Percentiles rank a stretch among this genome's conserved stretches.
Evolutionary conservation across 2,797 vertebrate genomes (phyloP).

Genomic region (Danio kyathit): DNA sequence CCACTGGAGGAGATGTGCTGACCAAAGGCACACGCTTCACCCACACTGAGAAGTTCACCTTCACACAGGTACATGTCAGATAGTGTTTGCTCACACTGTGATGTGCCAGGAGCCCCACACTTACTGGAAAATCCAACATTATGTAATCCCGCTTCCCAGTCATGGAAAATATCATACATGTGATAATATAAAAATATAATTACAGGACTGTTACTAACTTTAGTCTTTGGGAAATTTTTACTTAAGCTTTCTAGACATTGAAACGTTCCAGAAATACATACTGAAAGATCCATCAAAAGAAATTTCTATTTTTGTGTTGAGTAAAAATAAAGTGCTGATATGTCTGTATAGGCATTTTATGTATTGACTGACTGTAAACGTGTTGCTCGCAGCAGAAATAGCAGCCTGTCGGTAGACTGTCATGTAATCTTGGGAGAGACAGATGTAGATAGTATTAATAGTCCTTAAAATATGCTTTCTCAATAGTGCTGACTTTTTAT

Average conservation of each 20-base stretch:
- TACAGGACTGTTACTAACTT: background rate
- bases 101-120: slow-evolving; percentile 2
- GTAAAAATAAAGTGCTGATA: background rate
- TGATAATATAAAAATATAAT: background rate
- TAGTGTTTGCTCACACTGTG: slow-evolving; percentile 13
- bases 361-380: background rate
- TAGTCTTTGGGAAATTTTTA: background rate
- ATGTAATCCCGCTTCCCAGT: background rate
- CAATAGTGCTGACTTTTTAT: background rate
- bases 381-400: background rate
- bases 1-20: slow-evolving; percentile 67
- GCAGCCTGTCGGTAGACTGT: background rate
- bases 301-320: background rate
- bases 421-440: background rate
- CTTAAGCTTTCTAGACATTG: background rate
- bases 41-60: slow-evolving; percentile 90
- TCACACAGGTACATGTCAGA: slow-evolving; percentile 78
- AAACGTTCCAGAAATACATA: slow-evolving; percentile 5
- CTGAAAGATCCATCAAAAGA: slow-evolving; percentile 1
- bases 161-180: background rate
- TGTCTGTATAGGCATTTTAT: background rate
- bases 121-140: background rate
- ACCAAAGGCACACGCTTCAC: slow-evolving; percentile 88
- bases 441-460: background rate
- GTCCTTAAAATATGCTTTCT: background rate